Evolutionary conservation across 64 coral and sea anemone species (phyloP).

Genomic region (Platygyra sinensis): DNA sequence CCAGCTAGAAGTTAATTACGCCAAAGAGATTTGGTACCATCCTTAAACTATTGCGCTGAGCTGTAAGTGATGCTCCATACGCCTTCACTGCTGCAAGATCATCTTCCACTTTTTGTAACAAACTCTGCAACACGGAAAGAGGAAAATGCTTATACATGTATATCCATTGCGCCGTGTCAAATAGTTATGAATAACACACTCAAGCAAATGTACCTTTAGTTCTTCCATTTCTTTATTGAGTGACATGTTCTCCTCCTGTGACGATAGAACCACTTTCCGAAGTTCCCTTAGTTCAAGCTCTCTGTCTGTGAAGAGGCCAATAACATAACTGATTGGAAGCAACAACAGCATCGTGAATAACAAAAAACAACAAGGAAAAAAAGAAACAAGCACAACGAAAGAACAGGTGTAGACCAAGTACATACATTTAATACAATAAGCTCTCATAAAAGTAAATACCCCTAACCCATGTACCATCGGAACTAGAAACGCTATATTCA

Average conservation of each 20-base stretch:
- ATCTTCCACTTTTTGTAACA: conserved; percentile 81
- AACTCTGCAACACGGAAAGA: conserved; percentile 25
- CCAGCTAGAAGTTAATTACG: conserved; percentile 66
- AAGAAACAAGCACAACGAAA: not conserved
- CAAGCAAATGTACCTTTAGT: conserved; percentile 57
- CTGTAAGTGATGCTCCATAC: conserved; percentile 79
- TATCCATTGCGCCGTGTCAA: too few relatives aligned
- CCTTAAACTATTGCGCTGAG: conserved; percentile 82
- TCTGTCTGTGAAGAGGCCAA: conserved; percentile 52
- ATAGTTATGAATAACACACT: too few relatives aligned
- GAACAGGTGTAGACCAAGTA: not conserved
- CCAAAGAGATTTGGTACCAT: conserved; percentile 94
- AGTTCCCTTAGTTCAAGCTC: conserved; percentile 88
- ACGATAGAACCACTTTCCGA: conserved; percentile 63
- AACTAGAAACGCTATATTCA: too few relatives aligned
- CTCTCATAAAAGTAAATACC: not conserved
- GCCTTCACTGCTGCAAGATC: conserved; percentile 75
- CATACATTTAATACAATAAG: not conserved
- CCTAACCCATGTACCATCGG: not conserved
- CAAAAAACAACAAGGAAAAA: too few relatives aligned
- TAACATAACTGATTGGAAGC: not conserved
- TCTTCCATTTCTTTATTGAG: conserved; percentile 83
- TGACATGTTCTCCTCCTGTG: conserved; percentile 66
- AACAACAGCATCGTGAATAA: not conserved
- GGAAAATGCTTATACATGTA: not conserved